Base-by-base conservation (phyloP, 2,113 vertebrate species). In the Anoplopoma fimbria region DNA sequence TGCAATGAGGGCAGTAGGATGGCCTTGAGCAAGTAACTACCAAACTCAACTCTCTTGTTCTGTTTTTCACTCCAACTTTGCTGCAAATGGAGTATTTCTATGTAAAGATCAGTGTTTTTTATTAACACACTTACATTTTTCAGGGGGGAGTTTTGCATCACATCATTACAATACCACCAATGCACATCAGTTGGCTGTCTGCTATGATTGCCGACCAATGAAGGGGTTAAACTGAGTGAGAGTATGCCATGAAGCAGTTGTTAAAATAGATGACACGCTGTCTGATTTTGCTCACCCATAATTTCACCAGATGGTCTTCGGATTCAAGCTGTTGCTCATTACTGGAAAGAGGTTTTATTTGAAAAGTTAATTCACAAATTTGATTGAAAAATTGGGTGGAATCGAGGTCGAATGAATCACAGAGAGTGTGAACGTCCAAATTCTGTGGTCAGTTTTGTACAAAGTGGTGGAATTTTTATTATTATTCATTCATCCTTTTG, bases 261-360 rank as follows among this genome's bases (percentile, higher is more conserved):
- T 34, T 36, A 69, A 61, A 6, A 33, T 23, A 42, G 31, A 69
- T 3, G 12, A 65, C 47, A 57, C 7, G 33, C 73, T 61, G 76
- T 53, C 27, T 69, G 79, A 61, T 61, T 88, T 75, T 47, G n/a
- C 75, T 77, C 51, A 42, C 47, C 70, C 49, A 33, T 14, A 51
- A 45, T 82, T 68, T 58, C 68, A 75, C 38, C 87, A 79, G 72
- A 82, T 81, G 76, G 75, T 77, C 69, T 31, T 53, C 10, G 9
- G 55, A 78, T 72, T 61, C 69, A 36, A 81, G 80, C 79, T 69
- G 82, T 69, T 82, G 42, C 47, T 77, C 75, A 63, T 88, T 75
- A 79, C 42, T n/a, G 69, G 77, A 67, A 72, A 79, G 49, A 23
- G 31, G 55, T 69, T 79, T 82, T 58, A 61, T 82, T 82, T 84